These are phyloP conservation scores for Charaxes varanes DNA, from an alignment of 1,140 invertebrate species.

Conservation along the genomic window DNA sequence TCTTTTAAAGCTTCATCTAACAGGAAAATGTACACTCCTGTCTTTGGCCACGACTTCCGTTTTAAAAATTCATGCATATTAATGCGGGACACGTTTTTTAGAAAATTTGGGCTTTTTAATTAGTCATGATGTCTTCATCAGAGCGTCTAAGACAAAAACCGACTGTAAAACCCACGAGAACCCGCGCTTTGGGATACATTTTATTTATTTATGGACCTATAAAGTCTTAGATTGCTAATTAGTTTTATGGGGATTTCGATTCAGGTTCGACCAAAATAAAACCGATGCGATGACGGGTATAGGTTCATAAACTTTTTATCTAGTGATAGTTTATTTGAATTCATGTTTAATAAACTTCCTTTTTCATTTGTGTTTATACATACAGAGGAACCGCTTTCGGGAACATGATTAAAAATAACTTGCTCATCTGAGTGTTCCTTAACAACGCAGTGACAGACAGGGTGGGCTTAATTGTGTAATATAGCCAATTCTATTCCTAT, in stretches of 20 bases:
- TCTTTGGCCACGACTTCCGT: slow-evolving; percentile 1
- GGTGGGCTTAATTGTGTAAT: too few relatives aligned
- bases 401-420: too few relatives aligned
- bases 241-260: slow-evolving; percentile 56
- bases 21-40: neutral
- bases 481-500: too few relatives aligned
- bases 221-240: slow-evolving; percentile 65
- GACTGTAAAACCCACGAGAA: slow-evolving; percentile 39
- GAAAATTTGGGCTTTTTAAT: slow-evolving; percentile 36
- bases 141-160: slow-evolving; percentile 41
- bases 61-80: slow-evolving; percentile 36
- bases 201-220: slow-evolving; percentile 58
- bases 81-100: slow-evolving; percentile 30
- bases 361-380: too few relatives aligned
- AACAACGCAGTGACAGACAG: too few relatives aligned
- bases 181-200: slow-evolving; percentile 29
- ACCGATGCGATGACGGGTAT: neutral
- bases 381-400: too few relatives aligned
- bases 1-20: neutral
- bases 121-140: slow-evolving; percentile 46
- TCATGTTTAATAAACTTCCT: slow-evolving; percentile 1
- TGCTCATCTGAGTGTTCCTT: too few relatives aligned
- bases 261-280: slow-evolving; percentile 17
- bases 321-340: slow-evolving; percentile 1
- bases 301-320: slow-evolving; percentile 5